These are phyloP conservation scores for Gorsachius goisagi DNA, from an alignment of 2,113 vertebrate species.

Conservation along the genomic window DNA sequence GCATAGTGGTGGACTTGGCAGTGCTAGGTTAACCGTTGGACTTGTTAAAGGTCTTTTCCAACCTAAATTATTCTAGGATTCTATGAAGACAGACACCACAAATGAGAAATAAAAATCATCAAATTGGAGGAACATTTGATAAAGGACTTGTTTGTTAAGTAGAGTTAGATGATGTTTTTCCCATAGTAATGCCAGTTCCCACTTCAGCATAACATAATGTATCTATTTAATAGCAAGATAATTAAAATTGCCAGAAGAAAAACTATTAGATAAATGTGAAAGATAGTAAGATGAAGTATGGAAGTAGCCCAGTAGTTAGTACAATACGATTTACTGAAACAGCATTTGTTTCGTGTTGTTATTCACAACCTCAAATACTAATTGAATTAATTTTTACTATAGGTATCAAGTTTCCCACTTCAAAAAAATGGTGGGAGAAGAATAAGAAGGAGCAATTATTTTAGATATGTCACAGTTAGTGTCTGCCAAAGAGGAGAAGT, in stretches of 20 bases:
- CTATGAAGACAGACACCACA: background rate
- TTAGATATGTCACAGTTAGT: background rate
- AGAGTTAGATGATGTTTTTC: background rate
- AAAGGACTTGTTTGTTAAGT: background rate
- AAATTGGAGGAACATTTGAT: background rate
- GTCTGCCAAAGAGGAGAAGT: background rate
- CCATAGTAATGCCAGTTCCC: background rate
- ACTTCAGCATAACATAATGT: background rate
- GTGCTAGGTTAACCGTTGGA: too few species aligned
- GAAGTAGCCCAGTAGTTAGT: background rate
- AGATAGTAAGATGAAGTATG: background rate
- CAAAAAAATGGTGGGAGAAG: background rate
- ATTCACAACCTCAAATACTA: background rate
- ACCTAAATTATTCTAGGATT: background rate
- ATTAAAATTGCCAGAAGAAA: constrained; percentile 12
- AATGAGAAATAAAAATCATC: background rate
- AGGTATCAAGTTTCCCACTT: background rate
- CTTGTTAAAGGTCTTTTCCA: background rate
- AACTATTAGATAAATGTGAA: background rate
- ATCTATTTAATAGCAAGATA: constrained; percentile 26
- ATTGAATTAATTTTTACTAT: background rate
- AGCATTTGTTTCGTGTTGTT: background rate
- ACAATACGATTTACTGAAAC: background rate
- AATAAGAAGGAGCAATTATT: background rate
- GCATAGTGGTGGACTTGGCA: too few species aligned